Evolutionary conservation across 2,113 vertebrate species (phyloP).

Genomic region (Tympanuchus pallidicinctus): DNA sequence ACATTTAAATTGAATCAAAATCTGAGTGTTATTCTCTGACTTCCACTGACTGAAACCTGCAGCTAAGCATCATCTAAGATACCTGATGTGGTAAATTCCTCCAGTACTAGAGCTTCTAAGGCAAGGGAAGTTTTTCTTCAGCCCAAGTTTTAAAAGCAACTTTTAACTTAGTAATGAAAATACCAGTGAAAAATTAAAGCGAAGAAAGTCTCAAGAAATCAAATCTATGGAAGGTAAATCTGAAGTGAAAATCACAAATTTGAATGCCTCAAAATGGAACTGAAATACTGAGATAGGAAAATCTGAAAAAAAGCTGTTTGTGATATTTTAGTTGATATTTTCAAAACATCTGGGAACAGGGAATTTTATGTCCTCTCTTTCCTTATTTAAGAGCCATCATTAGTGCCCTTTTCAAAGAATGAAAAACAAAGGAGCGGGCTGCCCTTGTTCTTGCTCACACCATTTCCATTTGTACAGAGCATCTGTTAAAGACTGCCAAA

Average conservation of each 20-base stretch:
- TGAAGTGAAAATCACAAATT: not conserved
- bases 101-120: not conserved
- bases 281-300: not conserved
- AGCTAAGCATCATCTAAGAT: not conserved
- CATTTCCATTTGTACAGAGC: not conserved
- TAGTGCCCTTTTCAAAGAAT: not conserved
- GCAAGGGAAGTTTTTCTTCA: not conserved
- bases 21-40: not conserved
- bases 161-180: not conserved
- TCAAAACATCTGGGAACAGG: not conserved
- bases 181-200: not conserved
- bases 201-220: not conserved
- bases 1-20: not conserved
- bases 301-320: not conserved
- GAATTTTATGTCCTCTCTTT: not conserved
- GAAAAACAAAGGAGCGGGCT: not conserved
- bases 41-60: not conserved
- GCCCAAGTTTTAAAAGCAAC: not conserved
- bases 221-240: not conserved
- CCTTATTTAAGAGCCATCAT: not conserved
- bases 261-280: not conserved
- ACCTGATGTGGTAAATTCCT: not conserved
- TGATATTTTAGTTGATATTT: not conserved
- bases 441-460: not conserved
- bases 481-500: not conserved